Evolutionary conservation across 1,140 invertebrate genomes (phyloP).

Genomic region (Archivesica marissinica): DNA sequence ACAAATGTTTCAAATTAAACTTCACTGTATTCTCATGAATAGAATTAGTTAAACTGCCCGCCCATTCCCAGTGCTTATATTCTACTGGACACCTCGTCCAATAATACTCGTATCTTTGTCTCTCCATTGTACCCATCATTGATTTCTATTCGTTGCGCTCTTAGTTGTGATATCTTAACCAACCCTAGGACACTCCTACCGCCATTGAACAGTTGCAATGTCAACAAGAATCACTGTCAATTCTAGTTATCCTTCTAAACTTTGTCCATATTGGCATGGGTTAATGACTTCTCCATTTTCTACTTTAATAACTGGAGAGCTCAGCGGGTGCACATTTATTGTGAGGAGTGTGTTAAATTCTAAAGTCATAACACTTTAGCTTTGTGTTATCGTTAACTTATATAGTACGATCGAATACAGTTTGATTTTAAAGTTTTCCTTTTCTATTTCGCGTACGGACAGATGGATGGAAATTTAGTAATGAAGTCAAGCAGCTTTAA

Average conservation of each 20-base stretch:
- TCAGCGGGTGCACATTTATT: conserved; percentile 57
- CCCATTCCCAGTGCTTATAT: conserved; percentile 4
- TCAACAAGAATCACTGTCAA: conserved; percentile 59
- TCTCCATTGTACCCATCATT: not conserved
- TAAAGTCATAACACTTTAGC: conserved; percentile 53
- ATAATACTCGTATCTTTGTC: not conserved
- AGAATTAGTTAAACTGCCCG: not conserved
- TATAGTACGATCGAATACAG: not conserved
- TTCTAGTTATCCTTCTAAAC: conserved; percentile 60
- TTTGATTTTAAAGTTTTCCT: conserved; percentile 13
- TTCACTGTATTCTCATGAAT: not conserved
- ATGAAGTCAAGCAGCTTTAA: conserved; percentile 80
- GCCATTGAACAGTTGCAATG: conserved; percentile 49
- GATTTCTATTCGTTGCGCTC: not conserved
- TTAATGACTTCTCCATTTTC: conserved; percentile 62
- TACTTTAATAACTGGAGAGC: conserved; percentile 32
- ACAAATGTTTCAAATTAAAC: conserved; percentile 40
- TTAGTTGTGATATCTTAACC: not conserved
- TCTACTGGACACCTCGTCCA: not conserved
- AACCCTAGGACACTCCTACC: not conserved
- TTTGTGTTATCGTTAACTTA: conserved; percentile 26
- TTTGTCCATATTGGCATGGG: conserved; percentile 54
- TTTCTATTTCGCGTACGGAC: conserved; percentile 4
- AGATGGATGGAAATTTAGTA: conserved; percentile 77
- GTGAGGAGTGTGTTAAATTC: conserved; percentile 32